Base-by-base conservation (phyloP, 92 coral and sea anemone species). In the Umimayanthus chanpuru region DNA sequence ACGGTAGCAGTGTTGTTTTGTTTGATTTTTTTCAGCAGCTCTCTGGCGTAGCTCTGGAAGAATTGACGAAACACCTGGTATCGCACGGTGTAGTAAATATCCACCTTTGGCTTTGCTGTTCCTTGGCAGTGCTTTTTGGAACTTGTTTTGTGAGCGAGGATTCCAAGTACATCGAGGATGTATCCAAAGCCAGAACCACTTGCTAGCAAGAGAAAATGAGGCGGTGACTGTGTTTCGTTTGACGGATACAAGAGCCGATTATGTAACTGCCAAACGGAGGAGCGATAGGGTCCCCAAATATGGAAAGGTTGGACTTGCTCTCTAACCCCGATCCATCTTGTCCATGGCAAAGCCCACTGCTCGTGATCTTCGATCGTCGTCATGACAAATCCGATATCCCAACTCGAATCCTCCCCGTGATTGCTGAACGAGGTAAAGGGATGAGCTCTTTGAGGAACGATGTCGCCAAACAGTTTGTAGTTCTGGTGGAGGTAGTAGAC, bases 231-330 rank as follows among this genome's bases (percentile, higher is more conserved):
- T 68, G 14, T 16, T 36, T 66, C 80, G 30, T 53, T 32, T 7
- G 82, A 11, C 36, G 76, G 85, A 32, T 40, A 53, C 47, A 28
- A 16, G 28, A 91, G 83, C 49, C 44, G 77, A 25, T 73, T 12
- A 49, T 83, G 85, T 49, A 91, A 78, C 65, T 79, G 85, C 78
- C 78, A 70, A n/a, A 91, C 93, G 14, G 93, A 77, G 12, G 93
- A 91, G 30, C 93, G 93, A 61, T 91, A 91, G 50, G 93, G 93
- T 14, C 93, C 91, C 92, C 93, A 91, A 14, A 79, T 38, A n/a
- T 84, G 89, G 55, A 91, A 64, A 29, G 74, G 23, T 8, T 0
- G 28, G 18, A 72, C 36, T 9, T 78, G 47, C 1, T 88, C 83
- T 47, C 11, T 85, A 20, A 80, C 44, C n/a, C 82, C 93, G 0